Percentiles rank a stretch among this genome's conserved stretches.
Conservation (phyloP, 1,140 invertebrate genomes). For the Pachypeltis micranthus region DNA sequence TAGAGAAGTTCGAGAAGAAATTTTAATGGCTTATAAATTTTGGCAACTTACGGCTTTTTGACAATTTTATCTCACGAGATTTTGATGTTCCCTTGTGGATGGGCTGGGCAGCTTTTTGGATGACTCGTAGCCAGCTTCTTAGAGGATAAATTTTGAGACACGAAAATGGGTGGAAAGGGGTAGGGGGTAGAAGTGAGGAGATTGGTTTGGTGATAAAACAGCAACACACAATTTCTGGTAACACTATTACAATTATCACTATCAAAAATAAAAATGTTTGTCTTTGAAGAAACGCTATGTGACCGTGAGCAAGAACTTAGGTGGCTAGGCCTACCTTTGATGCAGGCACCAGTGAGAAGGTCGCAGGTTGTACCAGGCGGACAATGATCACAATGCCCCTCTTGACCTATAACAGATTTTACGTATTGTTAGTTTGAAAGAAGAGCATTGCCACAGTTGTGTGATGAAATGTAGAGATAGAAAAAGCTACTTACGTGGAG, state of each 20-base stretch:
- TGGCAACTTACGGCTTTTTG: background rate
- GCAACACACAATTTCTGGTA: conserved; percentile 29
- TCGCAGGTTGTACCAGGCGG: conserved; percentile 60
- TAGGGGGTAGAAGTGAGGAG: conserved; percentile 2
- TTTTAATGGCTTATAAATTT: background rate
- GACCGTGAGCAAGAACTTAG: background rate
- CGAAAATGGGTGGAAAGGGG: background rate
- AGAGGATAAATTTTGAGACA: background rate
- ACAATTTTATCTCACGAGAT: background rate
- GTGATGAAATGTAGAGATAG: background rate
- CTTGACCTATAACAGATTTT: too few relatives aligned
- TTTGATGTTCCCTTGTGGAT: conserved; percentile 2
- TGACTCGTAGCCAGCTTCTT: background rate
- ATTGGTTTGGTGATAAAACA: conserved; percentile 27
- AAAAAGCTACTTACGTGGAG: conserved; percentile 37
- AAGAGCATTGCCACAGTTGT: background rate
- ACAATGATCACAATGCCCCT: conserved; percentile 61
- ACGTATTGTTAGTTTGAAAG: background rate
- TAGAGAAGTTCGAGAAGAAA: background rate
- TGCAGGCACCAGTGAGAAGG: conserved; percentile 58
- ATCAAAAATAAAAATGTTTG: conserved; percentile 10
- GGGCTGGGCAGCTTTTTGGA: background rate
- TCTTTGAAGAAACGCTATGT: background rate
- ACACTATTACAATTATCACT: background rate
- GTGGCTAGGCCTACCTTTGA: conserved; percentile 52